Base-by-base conservation (phyloP, 2,888 invertebrate genomes). In the Pyrocoelia pectoralis region DNA sequence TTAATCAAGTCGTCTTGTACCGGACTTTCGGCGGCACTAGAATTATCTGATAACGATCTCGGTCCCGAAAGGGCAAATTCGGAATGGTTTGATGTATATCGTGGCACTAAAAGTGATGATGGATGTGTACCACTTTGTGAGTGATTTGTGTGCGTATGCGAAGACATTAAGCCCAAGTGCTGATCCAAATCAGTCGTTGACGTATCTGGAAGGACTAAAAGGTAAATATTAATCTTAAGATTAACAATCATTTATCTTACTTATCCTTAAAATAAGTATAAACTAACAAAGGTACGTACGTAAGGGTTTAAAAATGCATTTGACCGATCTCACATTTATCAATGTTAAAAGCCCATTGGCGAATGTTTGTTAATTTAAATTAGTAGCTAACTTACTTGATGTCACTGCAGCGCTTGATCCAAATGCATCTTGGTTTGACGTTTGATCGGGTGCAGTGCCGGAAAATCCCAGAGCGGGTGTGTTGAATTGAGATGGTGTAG, bases 1-100 rank as follows among this genome's bases (percentile, higher is more conserved):
- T 88, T 86, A 33, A 89, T 83, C 1, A 90, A 80, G 72, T 92
- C 92, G 75, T 92, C 92, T 82, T 93, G 92, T 12, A 92, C 92
- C 1, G 92, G 92, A 33, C 92, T 92, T 76, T 93, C 92, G 1
- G 92, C 92, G 66, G 92, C 90, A 29, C 92, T 93, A 38, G 92
- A 93, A 76, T 91, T 89, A 78, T 93, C 93, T 71, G 92, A 92
- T 19, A 93, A 81, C 10, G 93, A 93, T 41, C 93, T 84, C 0
- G 93, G 92, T 1, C 89, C 88, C 58, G 87, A 84, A 68, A 88
- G 83, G 71, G 88, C 84, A 82, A 91, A 89, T 77, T 92, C 87
- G 1, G 85, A 79, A 63, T 83, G 77, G 79, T 90, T 87, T 74
- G 85, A 81, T 66, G 84, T 80, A 78, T 90, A 90, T 4, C 90